phyloP scores from a whole-genome alignment of 2,113 vertebrate species.

The Stigmatopora argus region DNA sequence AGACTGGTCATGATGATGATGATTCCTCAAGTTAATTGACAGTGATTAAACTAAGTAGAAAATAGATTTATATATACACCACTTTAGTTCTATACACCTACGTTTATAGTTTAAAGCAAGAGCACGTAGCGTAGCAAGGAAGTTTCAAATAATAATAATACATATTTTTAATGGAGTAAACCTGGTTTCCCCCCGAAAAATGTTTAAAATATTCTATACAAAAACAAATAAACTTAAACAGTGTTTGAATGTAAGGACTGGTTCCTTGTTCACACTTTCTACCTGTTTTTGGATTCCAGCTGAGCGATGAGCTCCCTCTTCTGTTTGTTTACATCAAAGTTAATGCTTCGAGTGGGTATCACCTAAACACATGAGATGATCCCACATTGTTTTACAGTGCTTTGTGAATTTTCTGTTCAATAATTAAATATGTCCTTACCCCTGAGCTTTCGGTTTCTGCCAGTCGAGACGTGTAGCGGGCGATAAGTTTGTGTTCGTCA shows the following conservation, averaged over 20 bases:
- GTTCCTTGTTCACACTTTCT: background rate
- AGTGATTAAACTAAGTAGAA: too few relatives aligned
- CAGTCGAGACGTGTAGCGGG: conserved; percentile 85
- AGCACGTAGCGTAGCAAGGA: too few relatives aligned
- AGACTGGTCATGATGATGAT: too few relatives aligned
- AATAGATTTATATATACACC: too few relatives aligned
- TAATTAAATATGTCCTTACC: conserved; percentile 66
- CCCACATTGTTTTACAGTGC: background rate
- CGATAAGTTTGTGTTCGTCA: conserved; percentile 90
- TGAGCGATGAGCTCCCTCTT: conserved; percentile 92
- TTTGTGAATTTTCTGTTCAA: background rate
- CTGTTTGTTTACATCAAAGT: conserved; percentile 88
- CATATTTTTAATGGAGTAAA: background rate
- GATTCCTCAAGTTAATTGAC: too few relatives aligned
- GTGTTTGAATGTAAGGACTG: background rate
- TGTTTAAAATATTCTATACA: background rate
- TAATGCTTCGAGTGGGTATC: conserved; percentile 78
- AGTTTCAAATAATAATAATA: too few relatives aligned
- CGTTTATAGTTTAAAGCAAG: too few relatives aligned
- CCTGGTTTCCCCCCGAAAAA: background rate
- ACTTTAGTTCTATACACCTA: too few relatives aligned
- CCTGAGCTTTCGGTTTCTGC: conserved; percentile 77
- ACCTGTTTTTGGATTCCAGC: conserved; percentile 95
- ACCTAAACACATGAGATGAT: conserved; percentile 58
- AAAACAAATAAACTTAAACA: background rate